Evolutionary conservation across 2,797 vertebrate genomes (phyloP), one percentile per base, ranked within the genome.

Genomic region (Tiaroga cobitis): DNA sequence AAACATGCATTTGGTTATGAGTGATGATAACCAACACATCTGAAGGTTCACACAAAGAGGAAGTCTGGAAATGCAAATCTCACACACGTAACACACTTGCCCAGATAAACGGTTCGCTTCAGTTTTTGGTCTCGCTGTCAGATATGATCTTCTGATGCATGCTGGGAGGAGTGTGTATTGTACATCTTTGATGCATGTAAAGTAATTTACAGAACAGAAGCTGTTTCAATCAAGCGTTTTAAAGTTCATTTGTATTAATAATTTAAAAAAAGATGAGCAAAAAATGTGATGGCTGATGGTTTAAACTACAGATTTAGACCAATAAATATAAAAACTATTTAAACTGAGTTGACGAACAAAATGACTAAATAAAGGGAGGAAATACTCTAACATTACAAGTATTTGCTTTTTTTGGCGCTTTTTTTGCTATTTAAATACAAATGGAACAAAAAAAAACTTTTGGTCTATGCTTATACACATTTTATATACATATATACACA

Each of bases 1-100:
- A 70, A 70, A 26, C 68, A 43, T 69, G 68, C 21, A n/a, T 70
- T 16, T 41, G 68, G 68, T 70, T 70, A 41, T 15, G 68, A 70
- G 68, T 15, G 68, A 41, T 70, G 21, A 70, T 70, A 43, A n/a
- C 13, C 26, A 29, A n/a, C 24, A 15, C 37, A 39, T n/a, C 19
- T 72, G n/a, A 43, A 26, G 39, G 13, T 16, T 43, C 21, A 24
- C 69, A 46, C 13, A 43, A 9, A 72, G 39, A 46, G 24, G 13
- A 43, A 8, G 39, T 72, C 68, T 70, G 67, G 34, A 39, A n/a
- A 69, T 24, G 37, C 68, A 70, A 7, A 70, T 39, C 37, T 41
- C 68, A 43, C 21, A 24, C 21, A 46, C 43, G 13, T 4, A n/a
- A 41, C 68, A n/a, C 68, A 41, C 68, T 41, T n/a, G 37, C 68